Percentiles rank a stretch among this genome's conserved stretches.
Evolutionary conservation across 2,113 vertebrate species (phyloP).

Genomic region (Spermophilus dauricus): DNA sequence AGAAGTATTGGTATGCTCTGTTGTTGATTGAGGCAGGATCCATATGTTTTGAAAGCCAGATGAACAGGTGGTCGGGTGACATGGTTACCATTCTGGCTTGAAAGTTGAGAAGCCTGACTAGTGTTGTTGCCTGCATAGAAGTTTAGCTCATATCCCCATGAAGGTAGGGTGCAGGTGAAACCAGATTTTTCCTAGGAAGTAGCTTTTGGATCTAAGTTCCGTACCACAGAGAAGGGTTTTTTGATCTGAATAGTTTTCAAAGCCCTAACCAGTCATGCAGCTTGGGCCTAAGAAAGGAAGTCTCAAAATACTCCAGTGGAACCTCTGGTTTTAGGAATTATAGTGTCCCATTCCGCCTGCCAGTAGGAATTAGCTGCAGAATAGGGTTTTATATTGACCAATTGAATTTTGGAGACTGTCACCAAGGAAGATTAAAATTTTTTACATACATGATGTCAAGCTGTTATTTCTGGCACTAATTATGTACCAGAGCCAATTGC

Average conservation of each 20-base stretch:
- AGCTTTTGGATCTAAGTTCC: constrained; percentile 55
- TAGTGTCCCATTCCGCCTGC: neutral
- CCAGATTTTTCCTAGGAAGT: constrained; percentile 25
- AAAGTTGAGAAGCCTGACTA: constrained; percentile 62
- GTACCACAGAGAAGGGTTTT: neutral
- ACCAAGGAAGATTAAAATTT: constrained; percentile 39
- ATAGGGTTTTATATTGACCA: constrained; percentile 43
- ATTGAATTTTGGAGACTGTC: constrained; percentile 62
- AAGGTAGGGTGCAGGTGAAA: constrained; percentile 55
- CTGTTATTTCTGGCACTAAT: constrained; percentile 64
- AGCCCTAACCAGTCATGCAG: constrained; percentile 30
- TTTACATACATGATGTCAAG: constrained; percentile 49
- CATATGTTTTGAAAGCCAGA: constrained; percentile 72
- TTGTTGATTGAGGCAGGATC: constrained; percentile 72
- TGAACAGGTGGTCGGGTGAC: constrained; percentile 66
- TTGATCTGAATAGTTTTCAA: constrained; percentile 49
- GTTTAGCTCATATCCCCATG: neutral
- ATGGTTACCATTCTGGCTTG: constrained; percentile 61
- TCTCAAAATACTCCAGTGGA: constrained; percentile 43
- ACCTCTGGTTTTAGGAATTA: constrained; percentile 56
- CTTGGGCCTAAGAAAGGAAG: constrained; percentile 21
- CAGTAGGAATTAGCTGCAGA: constrained; percentile 46
- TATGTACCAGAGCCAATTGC: neutral
- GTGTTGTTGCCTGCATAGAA: neutral
- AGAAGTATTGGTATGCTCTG: constrained; percentile 49